Conservation (phyloP, 2,797 vertebrate species). For the Lacerta viridis region DNA sequence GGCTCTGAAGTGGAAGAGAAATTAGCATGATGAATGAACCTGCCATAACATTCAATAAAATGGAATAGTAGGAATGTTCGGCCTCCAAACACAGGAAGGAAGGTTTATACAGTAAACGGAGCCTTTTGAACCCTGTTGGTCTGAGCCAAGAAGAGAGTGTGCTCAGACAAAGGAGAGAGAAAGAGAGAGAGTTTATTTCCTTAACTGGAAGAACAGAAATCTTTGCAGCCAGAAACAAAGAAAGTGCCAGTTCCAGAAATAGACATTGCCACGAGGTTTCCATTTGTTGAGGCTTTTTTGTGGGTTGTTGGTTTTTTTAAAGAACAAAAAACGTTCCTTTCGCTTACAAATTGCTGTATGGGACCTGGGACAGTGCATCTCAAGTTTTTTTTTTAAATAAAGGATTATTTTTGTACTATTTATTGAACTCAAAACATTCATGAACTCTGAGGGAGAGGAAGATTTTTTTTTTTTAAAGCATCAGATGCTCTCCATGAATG, state of each 20-base stretch:
- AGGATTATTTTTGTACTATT: conserved; percentile 99
- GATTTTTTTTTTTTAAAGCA: conserved; percentile 16
- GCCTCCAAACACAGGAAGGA: conserved; percentile 63
- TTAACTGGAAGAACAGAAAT: conserved; percentile 75
- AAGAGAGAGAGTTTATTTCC: conserved; percentile 63
- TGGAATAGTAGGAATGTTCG: conserved; percentile 62
- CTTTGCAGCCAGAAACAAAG: conserved; percentile 41
- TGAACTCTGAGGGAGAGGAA: conserved; percentile 70
- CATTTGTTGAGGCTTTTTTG: not conserved
- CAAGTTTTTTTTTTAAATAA: conserved; percentile 86
- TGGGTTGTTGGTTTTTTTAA: conserved; percentile 52
- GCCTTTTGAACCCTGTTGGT: conserved; percentile 55
- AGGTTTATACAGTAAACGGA: conserved; percentile 60
- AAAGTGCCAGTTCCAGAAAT: conserved; percentile 5
- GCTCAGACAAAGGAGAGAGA: conserved; percentile 52
- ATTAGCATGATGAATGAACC: conserved; percentile 61
- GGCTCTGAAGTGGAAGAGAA: conserved; percentile 57
- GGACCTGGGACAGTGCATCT: conserved; percentile 81
- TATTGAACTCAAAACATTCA: conserved; percentile 89
- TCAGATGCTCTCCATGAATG: conserved; percentile 49
- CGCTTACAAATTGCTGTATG: conserved; percentile 40
- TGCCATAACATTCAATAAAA: conserved; percentile 57
- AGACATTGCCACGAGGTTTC: conserved; percentile 15
- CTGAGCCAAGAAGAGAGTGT: conserved; percentile 73
- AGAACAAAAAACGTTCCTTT: conserved; percentile 45